These are phyloP conservation scores for Erynnis tages DNA, from an alignment of 2,888 invertebrate genomes.

Conservation along the genomic window DNA sequence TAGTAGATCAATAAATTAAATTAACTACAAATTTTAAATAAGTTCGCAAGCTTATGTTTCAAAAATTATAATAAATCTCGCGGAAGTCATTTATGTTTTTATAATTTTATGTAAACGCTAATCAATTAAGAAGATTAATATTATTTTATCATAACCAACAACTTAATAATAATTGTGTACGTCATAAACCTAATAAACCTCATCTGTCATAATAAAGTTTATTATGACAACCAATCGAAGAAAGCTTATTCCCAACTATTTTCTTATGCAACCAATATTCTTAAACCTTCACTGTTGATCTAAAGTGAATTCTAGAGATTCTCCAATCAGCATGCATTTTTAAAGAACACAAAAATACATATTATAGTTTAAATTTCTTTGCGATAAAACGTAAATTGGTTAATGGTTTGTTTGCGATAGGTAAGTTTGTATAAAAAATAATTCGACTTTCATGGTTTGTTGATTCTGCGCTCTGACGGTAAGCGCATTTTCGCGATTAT, in stretches of 20 bases:
- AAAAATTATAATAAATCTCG: too few species aligned
- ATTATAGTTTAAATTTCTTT: neutral
- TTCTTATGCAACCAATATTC: conserved; percentile 3
- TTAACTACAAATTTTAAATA: too few species aligned
- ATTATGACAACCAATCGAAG: conserved; percentile 7
- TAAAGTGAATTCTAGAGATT: conserved; percentile 1
- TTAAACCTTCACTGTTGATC: neutral
- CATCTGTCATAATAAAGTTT: too few species aligned
- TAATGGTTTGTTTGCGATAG: conserved; percentile 14
- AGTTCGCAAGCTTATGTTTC: too few species aligned
- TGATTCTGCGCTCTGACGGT: conserved; percentile 1
- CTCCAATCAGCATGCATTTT: neutral
- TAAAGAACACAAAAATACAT: neutral
- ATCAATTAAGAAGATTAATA: too few species aligned
- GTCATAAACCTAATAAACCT: too few species aligned
- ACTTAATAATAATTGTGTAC: too few species aligned
- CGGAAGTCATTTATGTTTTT: too few species aligned
- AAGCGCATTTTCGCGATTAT: neutral
- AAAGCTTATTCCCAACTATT: conserved; percentile 6
- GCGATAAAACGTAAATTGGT: conserved; percentile 3
- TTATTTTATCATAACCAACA: too few species aligned
- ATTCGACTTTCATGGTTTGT: conserved; percentile 14
- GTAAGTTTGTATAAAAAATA: conserved; percentile 16
- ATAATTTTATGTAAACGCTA: too few species aligned
- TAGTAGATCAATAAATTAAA: too few species aligned